Evolutionary conservation across 1,140 invertebrate species (phyloP), one percentile per base, ranked within the genome.

Genomic region (Lamellibrachia luymesi): DNA sequence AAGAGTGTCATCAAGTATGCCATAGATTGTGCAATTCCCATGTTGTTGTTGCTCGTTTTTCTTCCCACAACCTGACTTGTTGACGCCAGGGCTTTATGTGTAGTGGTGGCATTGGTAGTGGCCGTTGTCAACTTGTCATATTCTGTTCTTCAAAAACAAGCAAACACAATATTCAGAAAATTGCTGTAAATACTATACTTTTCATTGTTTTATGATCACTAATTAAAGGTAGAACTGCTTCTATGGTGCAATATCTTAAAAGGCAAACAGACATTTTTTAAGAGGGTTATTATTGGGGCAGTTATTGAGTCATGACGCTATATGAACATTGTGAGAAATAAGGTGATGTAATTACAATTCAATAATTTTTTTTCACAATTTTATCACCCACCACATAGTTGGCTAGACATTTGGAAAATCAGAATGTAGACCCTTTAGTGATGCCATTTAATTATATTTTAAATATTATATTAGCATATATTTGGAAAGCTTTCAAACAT

Each of bases 1-100:
- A 80, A 80, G 64, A 80, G 64, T 80, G 64, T 80, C 64, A 80
- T 80, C 64, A 80, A 80, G 64, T 80, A 80, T 80, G 64, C 64
- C 64, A 80, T 80, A 80, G 64, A 80, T 10, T 80, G 64, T 80
- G 13, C 64, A 80, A 10, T 22, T 80, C 38, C 13, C 13, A 22
- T 80, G 64, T 80, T 80, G 1, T 80, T 80, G 64, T 80, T 80
- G 64, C 17, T 80, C 64, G 64, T 80, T 80, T 80, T 80, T 80
- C 64, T 80, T 80, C 13, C 64, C 64, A 10, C 7, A 17, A 22
- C 64, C 1, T 17, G 64, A 80, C 25, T 80, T 10, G 5, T 2
- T 80, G 52, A 13, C 25, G 64, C 13, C 64, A 80, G 64, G 52
- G 64, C 64, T 80, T 38, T 80, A 22, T 22, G 6, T 80, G 64